Base-by-base conservation (phyloP, 2,888 invertebrate genomes). In the Terebella lapidaria region DNA sequence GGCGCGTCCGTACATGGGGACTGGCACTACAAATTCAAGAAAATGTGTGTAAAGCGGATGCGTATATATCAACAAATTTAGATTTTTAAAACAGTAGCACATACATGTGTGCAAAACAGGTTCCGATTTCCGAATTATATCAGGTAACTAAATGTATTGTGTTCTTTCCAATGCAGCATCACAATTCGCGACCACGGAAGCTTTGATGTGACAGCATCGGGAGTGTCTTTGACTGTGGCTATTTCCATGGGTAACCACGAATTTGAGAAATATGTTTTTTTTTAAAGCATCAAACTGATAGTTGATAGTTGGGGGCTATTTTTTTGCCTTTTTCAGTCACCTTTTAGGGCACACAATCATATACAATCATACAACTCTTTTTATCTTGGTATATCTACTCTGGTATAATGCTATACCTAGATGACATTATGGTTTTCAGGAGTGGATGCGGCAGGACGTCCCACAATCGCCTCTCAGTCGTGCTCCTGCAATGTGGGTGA, bases 1-100 rank as follows among this genome's bases (percentile, higher is more conserved):
- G 45, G 20, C 18, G n/a, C 57, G 24, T 52, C 56, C 18, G 3
- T 60, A 20, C 57, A 57, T 25, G 53, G 52, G 15, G 60, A 60
- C 57, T 60, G 51, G 28, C 56, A 35, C 22, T 56, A 57, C 45
- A 60, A n/a, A n/a, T n/a, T n/a, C n/a, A n/a, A n/a, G n/a, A n/a
- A n/a, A n/a, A n/a, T n/a, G n/a, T n/a, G n/a, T n/a, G n/a, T n/a
- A n/a, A n/a, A n/a, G n/a, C n/a, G n/a, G n/a, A n/a, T n/a, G n/a
- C n/a, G n/a, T n/a, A n/a, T n/a, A n/a, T n/a, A n/a, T n/a, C n/a
- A n/a, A n/a, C n/a, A n/a, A n/a, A n/a, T n/a, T n/a, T n/a, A n/a
- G n/a, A n/a, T n/a, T n/a, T n/a, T n/a, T n/a, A n/a, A n/a, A n/a
- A n/a, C n/a, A n/a, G n/a, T n/a, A 45, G 35, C 53, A 60, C 49